phyloP scores from a whole-genome alignment of 2,888 invertebrate species.

The Calameuta pallipes region DNA sequence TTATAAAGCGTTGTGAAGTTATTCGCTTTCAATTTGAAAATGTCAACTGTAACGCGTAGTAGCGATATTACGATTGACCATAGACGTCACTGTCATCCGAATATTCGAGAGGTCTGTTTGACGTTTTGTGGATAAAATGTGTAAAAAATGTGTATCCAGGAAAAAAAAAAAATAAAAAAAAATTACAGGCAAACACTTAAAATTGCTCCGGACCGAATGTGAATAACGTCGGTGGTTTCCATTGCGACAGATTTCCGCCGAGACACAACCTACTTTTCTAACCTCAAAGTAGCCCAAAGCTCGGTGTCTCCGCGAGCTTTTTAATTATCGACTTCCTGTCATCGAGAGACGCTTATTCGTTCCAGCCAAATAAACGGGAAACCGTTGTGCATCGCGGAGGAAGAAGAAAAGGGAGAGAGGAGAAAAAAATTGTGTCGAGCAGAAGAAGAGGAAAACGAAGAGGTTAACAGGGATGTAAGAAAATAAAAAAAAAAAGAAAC shows the following conservation, averaged over 20 bases:
- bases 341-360: neutral
- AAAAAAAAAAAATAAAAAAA: neutral
- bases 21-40: neutral
- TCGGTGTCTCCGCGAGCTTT: neutral
- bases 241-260: neutral
- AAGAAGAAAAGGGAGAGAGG: neutral
- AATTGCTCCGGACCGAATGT: neutral
- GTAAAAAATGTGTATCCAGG: neutral
- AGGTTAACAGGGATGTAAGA: neutral
- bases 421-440: neutral
- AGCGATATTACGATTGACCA: neutral
- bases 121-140: neutral
- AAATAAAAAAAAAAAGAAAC: neutral
- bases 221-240: neutral
- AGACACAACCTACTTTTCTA: neutral
- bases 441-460: neutral
- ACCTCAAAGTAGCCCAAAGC: neutral
- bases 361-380: neutral
- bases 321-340: neutral
- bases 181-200: neutral
- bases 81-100: neutral
- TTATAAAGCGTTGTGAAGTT: neutral
- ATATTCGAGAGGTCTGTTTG: neutral
- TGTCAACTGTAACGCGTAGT: neutral
- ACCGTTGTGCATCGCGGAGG: constrained; percentile 3